phyloP scores from a whole-genome alignment of 2,113 vertebrate species.

The Paralichthys olivaceus region DNA sequence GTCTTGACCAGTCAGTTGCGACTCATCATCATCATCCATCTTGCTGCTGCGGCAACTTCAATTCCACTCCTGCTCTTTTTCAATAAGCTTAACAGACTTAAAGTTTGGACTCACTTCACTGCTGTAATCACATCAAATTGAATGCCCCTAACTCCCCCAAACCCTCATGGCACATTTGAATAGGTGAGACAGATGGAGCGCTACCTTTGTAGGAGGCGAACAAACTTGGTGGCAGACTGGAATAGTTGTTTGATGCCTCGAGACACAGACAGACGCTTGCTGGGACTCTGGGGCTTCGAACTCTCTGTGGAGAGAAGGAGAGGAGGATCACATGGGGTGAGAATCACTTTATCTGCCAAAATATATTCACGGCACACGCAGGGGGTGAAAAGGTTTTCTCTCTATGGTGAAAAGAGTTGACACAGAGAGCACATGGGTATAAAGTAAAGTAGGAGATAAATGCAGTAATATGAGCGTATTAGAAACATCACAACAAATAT shows the following conservation, averaged over 20 bases:
- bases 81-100: too few relatives aligned
- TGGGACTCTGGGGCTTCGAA: slow-evolving; percentile 70
- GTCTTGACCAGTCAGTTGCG: too few relatives aligned
- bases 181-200: slow-evolving; percentile 38
- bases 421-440: too few relatives aligned
- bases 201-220: slow-evolving; percentile 84
- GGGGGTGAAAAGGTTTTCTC: neutral
- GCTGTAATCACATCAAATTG: too few relatives aligned
- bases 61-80: too few relatives aligned
- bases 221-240: slow-evolving; percentile 85
- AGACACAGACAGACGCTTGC: slow-evolving; percentile 80
- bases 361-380: slow-evolving; percentile 9
- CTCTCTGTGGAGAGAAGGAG: slow-evolving; percentile 71
- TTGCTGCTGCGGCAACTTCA: neutral
- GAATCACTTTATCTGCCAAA: slow-evolving; percentile 46
- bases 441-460: neutral
- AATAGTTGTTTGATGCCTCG: slow-evolving; percentile 85
- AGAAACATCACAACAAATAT: too few relatives aligned
- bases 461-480: neutral
- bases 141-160: too few relatives aligned
- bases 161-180: neutral
- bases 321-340: slow-evolving; percentile 38
- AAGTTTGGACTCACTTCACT: too few relatives aligned
- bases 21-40: slow-evolving; percentile 1
- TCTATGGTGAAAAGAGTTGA: slow-evolving; percentile 1